Base-by-base conservation (phyloP, 1,140 invertebrate species). In the Drosophila leontia region DNA sequence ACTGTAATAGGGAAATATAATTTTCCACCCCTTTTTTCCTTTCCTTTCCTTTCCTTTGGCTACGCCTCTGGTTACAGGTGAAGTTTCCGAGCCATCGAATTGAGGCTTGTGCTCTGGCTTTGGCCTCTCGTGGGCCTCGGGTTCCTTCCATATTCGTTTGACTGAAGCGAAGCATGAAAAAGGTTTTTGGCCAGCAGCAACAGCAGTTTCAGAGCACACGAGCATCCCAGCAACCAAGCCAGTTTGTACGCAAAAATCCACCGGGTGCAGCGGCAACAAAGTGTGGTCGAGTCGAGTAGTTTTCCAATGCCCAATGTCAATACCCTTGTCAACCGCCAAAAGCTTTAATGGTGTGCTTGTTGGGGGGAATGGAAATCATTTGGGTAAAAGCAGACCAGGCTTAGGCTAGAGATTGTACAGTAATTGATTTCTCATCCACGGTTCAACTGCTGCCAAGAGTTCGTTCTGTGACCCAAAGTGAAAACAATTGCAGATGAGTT, bases 131-230 rank as follows among this genome's bases (percentile, higher is more conserved):
- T 71, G 62, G 83, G 75, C 57, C 63, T 44, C 63, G 60, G 80
- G 63, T 58, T 44, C 51, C 48, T 19, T 55, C 53, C 34, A 39
- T 15, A 60, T 62, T 50, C 61, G 44, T 50, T 45, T 42, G 41
- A 58, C 51, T 82, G 78, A 75, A 90, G 85, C 74, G 81, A 75
- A 90, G 84, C 80, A 90, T 88, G 84, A 84, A 90, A 87, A 88
- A 84, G 85, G 85, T 88, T 88, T 88, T 88, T 81, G 80, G 80
- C 84, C 62, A 72, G 17, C 42, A 75, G 57, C 48, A 53, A 11
- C 26, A 13, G 19, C 34, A 35, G 9, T 26, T 26, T 26, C 34
- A 15, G 19, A 51, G 29, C 48, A 51, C n/a, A n/a, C 9, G 3
- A 51, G n/a, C 32, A 35, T 12, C 50, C 3, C 1, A 55, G 34